Conservation (phyloP, 2,888 invertebrate species). For the Hoplodrina blanda region DNA sequence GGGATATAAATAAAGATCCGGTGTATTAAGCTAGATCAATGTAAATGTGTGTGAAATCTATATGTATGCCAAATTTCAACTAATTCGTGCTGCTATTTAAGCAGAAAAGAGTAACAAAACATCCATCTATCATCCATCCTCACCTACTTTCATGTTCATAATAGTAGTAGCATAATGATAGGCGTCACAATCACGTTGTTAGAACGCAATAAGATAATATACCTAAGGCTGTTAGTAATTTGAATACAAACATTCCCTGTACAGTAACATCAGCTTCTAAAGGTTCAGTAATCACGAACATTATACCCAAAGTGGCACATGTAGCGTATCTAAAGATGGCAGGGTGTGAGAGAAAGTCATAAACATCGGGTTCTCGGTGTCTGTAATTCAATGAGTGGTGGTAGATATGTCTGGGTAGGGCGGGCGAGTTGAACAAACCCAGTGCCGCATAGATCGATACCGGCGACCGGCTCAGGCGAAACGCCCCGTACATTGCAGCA, state of each 20-base stretch:
- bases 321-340: slow-evolving; percentile 41
- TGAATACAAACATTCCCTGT: slow-evolving; percentile 18
- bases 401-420: slow-evolving; percentile 64
- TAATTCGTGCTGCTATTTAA: too few relatives aligned
- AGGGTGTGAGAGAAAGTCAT: slow-evolving; percentile 60
- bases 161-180: not conserved
- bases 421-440: slow-evolving; percentile 69
- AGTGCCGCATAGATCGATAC: slow-evolving; percentile 71
- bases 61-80: too few relatives aligned
- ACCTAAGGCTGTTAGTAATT: slow-evolving; percentile 7
- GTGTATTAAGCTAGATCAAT: too few relatives aligned
- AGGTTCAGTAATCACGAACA: slow-evolving; percentile 32
- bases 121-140: too few relatives aligned
- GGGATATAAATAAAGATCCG: too few relatives aligned
- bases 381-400: slow-evolving; percentile 67
- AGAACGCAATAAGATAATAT: not conserved
- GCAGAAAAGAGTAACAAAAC: too few relatives aligned
- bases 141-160: too few relatives aligned
- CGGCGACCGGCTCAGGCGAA: slow-evolving; percentile 57
- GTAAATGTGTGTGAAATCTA: too few relatives aligned
- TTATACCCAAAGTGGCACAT: slow-evolving; percentile 36
- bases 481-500: slow-evolving; percentile 63
- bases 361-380: slow-evolving; percentile 65
- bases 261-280: slow-evolving; percentile 3
- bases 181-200: not conserved